These are phyloP conservation scores for Anthopleura xanthogrammica DNA, from an alignment of 92 coral and sea anemone genomes.

Conservation along the genomic window DNA sequence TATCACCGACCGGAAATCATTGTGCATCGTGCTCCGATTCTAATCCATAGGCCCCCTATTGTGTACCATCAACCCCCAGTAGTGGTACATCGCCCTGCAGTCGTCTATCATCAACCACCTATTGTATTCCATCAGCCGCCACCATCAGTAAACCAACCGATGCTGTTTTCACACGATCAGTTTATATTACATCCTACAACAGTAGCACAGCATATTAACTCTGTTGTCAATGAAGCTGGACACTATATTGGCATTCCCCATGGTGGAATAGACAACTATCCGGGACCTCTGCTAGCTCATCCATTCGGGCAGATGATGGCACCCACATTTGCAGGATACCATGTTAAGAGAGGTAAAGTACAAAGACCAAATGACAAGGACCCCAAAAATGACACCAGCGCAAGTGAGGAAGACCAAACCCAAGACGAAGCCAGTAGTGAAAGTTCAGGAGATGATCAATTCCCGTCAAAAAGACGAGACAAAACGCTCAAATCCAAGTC, in stretches of 20 bases:
- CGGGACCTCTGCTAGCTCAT: slow-evolving; percentile 42
- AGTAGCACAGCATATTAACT: slow-evolving; percentile 85
- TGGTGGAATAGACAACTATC: slow-evolving; percentile 81
- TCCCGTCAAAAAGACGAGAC: neutral
- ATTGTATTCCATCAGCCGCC: slow-evolving; percentile 97
- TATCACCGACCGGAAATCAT: slow-evolving; percentile 98
- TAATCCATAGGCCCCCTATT: slow-evolving; percentile 97
- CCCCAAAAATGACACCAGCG: neutral
- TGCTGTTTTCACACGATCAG: slow-evolving; percentile 90
- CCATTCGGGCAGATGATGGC: slow-evolving; percentile 20
- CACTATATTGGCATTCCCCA: slow-evolving; percentile 91
- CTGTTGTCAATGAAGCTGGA: slow-evolving; percentile 93
- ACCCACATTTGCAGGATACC: slow-evolving; percentile 19
- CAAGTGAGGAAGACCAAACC: slow-evolving; percentile 20
- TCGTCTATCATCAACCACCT: slow-evolving; percentile 98
- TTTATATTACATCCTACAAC: slow-evolving; percentile 89
- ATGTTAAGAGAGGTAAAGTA: slow-evolving; percentile 54
- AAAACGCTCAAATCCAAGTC: slow-evolving; percentile 42
- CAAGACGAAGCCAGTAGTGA: slow-evolving; percentile 15
- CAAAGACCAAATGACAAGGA: slow-evolving; percentile 54
- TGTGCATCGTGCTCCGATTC: slow-evolving; percentile 96
- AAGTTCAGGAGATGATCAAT: slow-evolving; percentile 2
- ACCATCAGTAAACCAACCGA: slow-evolving; percentile 96
- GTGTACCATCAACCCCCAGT: slow-evolving; percentile 98
- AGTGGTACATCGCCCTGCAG: slow-evolving; percentile 97